Evolutionary conservation across 1,140 invertebrate species (phyloP).

Genomic region (Leucophenga varia): DNA sequence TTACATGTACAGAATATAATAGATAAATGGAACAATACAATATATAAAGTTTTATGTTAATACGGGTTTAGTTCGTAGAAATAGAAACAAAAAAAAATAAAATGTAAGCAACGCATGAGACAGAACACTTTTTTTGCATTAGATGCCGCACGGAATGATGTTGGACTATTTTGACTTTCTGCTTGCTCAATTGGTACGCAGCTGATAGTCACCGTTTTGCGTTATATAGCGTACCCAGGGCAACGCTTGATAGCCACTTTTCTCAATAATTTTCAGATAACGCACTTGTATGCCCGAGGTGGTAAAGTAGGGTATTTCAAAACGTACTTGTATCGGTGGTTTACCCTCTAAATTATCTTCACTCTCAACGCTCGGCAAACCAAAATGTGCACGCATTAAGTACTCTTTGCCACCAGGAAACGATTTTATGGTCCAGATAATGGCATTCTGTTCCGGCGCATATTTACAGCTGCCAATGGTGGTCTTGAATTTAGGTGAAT

Average conservation of each 20-base stretch:
- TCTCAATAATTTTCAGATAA: constrained; percentile 99
- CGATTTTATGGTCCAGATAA: constrained; percentile 99
- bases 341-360: constrained; percentile 92
- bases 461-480: constrained; percentile 98
- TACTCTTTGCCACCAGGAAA: constrained; percentile 99
- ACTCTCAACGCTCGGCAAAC: constrained; percentile 93
- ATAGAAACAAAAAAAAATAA: too few relatives aligned
- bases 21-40: too few relatives aligned
- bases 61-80: too few relatives aligned
- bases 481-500: constrained; percentile 98
- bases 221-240: constrained; percentile 99
- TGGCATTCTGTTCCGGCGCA: constrained; percentile 95
- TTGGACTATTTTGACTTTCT: background rate
- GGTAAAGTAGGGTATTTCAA: constrained; percentile 99
- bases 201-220: constrained; percentile 98
- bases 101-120: too few relatives aligned
- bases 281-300: constrained; percentile 98
- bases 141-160: background rate
- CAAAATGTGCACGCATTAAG: constrained; percentile 98
- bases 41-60: too few relatives aligned
- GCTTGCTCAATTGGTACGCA: constrained; percentile 79
- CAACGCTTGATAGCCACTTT: constrained; percentile 98
- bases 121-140: background rate
- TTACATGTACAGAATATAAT: too few relatives aligned
- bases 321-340: constrained; percentile 98